Conservation (phyloP, 2,113 vertebrate genomes). For the Corythaixoides concolor region DNA sequence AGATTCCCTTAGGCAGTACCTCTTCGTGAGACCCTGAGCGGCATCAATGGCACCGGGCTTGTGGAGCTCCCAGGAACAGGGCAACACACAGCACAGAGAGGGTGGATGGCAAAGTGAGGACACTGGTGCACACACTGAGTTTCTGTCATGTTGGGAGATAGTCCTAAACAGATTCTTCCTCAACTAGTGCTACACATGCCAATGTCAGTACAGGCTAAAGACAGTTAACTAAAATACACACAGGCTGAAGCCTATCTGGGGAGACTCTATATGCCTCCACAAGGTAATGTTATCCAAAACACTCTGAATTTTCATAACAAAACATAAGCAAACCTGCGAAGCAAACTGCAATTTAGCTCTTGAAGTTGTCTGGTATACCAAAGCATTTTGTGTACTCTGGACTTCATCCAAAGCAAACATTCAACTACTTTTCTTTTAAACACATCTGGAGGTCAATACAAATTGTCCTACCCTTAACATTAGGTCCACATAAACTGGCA, state of each 20-base stretch:
- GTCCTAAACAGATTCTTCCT: not conserved
- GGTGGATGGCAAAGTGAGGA: not conserved
- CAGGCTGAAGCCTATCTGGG: not conserved
- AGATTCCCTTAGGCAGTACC: not conserved
- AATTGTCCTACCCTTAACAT: not conserved
- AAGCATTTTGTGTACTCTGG: not conserved
- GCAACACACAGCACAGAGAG: not conserved
- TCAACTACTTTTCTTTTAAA: constrained; percentile 2
- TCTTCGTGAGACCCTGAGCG: not conserved
- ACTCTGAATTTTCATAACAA: not conserved
- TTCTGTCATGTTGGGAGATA: not conserved
- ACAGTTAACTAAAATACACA: not conserved
- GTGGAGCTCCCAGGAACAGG: not conserved
- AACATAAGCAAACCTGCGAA: not conserved
- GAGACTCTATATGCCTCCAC: not conserved
- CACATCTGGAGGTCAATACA: constrained; percentile 12
- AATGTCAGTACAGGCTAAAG: not conserved
- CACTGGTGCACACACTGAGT: not conserved
- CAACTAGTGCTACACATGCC: not conserved
- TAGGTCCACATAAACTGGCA: not conserved
- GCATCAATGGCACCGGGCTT: not conserved
- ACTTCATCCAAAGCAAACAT: constrained; percentile 23
- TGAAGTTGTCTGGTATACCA: not conserved
- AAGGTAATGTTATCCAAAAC: not conserved
- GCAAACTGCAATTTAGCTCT: not conserved